These are phyloP conservation scores for Lacerta viridis DNA, from an alignment of 2,797 vertebrate species.

Conservation along the genomic window DNA sequence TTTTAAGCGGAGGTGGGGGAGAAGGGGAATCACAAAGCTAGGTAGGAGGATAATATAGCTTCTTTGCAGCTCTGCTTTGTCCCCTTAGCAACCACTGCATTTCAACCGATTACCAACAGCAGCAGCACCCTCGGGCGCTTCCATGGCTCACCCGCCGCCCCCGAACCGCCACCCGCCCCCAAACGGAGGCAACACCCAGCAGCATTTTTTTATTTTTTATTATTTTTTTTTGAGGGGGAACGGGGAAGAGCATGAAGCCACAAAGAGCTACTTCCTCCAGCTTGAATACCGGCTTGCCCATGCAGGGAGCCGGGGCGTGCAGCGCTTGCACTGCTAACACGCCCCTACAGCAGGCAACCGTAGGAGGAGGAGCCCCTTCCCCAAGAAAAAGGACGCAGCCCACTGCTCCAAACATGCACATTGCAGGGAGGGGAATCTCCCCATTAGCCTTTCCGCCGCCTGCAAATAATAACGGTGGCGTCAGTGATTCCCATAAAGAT, in stretches of 20 bases:
- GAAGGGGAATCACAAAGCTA: not conserved
- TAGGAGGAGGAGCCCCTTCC: conserved; percentile 30
- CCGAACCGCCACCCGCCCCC: not conserved
- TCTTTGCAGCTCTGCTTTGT: conserved; percentile 32
- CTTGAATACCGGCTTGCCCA: not conserved
- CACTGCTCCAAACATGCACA: conserved; percentile 81
- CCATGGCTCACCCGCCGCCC: not conserved
- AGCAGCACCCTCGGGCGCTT: conserved; percentile 24
- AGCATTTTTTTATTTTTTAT: too few species aligned
- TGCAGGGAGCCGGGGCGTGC: not conserved
- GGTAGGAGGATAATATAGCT: not conserved
- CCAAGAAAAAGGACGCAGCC: conserved; percentile 16
- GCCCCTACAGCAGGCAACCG: conserved; percentile 4
- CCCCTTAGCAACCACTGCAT: conserved; percentile 36
- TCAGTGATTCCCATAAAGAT: conserved; percentile 74
- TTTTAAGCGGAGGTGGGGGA: conserved; percentile 9
- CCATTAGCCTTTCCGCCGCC: conserved; percentile 80
- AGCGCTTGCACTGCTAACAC: conserved; percentile 2
- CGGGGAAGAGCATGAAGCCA: not conserved
- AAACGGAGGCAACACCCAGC: not conserved
- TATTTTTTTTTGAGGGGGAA: not conserved
- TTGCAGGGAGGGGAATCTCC: conserved; percentile 87
- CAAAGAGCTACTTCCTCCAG: not conserved
- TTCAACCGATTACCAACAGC: conserved; percentile 25
- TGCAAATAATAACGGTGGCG: conserved; percentile 61